These are phyloP conservation scores for Campopleginae sp. DNA, from an alignment of 2,888 invertebrate genomes.

Conservation along the genomic window DNA sequence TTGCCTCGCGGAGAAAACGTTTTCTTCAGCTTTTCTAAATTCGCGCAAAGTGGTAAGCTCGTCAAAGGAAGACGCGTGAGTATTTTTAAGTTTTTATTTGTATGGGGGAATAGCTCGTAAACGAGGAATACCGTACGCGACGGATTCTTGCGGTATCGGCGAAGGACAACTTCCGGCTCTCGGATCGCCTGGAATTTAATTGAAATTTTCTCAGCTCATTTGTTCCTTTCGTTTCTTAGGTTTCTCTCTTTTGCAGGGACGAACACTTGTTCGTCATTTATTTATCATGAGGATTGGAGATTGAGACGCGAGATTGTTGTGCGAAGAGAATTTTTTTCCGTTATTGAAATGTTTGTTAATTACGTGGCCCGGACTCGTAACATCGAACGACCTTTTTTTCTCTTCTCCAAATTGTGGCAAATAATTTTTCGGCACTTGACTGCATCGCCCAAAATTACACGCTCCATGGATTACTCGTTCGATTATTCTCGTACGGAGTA, in stretches of 20 bases:
- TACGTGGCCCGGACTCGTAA: not conserved
- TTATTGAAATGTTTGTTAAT: constrained; percentile 3
- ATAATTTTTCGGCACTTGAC: not conserved
- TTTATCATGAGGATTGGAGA: constrained; percentile 1
- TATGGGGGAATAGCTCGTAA: constrained; percentile 8
- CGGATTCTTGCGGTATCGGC: constrained; percentile 58
- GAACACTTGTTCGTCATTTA: not conserved
- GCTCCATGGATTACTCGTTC: not conserved
- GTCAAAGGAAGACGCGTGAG: constrained; percentile 29
- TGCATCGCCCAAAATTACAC: not conserved
- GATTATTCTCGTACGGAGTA: not conserved
- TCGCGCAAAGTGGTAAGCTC: constrained; percentile 34
- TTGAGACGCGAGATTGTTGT: constrained; percentile 4
- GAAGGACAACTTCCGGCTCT: constrained; percentile 64
- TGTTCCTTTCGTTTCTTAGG: constrained; percentile 9
- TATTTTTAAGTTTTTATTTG: not conserved
- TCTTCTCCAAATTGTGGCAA: not conserved
- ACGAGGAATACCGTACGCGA: constrained; percentile 46
- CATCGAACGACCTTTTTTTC: not conserved
- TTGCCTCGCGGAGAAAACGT: constrained; percentile 47
- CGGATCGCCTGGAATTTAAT: constrained; percentile 42
- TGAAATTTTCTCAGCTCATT: constrained; percentile 37
- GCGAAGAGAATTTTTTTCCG: constrained; percentile 12
- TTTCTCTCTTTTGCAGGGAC: not conserved
- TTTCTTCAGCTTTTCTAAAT: constrained; percentile 62